Evolutionary conservation across 2,797 vertebrate species (phyloP), one percentile per base, ranked within the genome.

Genomic region (Halcyon badia): DNA sequence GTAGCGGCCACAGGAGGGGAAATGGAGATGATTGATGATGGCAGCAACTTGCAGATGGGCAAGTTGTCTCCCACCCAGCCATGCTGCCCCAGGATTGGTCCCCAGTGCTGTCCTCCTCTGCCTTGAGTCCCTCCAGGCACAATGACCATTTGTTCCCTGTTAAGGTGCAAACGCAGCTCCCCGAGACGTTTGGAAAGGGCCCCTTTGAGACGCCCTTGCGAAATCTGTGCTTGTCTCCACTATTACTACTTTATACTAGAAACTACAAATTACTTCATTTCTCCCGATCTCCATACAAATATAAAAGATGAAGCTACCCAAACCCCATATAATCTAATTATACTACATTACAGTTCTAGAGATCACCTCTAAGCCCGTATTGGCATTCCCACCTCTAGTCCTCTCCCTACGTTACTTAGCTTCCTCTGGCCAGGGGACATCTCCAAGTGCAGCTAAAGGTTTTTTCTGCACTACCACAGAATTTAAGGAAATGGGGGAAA

Each of bases 191-290:
- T 88, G 76, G 86, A 80, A 93, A 83, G 64, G 96, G 94, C 31
- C 89, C 95, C 44, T 68, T 49, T 0, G 14, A 90, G 83, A 68
- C 30, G 70, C 88, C 71, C 75, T 79, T 69, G 83, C 83, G 90
- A 97, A 97, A 93, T 80, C 92, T 97, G 96, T 97, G 96, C 95
- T 97, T 97, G 83, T 94, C 88, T 93, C 91, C 95, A 93, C 94
- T 95, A 97, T 35, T 42, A 64, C 90, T 97, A 93, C 88, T 94
- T 75, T 68, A 64, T 15, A n/a, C 93, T 94, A 95, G 80, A 96
- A 94, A 75, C 90, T 97, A 97, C 89, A 93, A 97, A 85, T 84
- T 89, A 92, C 94, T 97, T 97, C 80, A 95, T 96, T 94, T 97
- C 51, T 73, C 91, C 83, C 30, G 2, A 70, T 91, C 93, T 95